phyloP scores from a whole-genome alignment of 2,113 vertebrate genomes.

The Bujurquina vittata region DNA sequence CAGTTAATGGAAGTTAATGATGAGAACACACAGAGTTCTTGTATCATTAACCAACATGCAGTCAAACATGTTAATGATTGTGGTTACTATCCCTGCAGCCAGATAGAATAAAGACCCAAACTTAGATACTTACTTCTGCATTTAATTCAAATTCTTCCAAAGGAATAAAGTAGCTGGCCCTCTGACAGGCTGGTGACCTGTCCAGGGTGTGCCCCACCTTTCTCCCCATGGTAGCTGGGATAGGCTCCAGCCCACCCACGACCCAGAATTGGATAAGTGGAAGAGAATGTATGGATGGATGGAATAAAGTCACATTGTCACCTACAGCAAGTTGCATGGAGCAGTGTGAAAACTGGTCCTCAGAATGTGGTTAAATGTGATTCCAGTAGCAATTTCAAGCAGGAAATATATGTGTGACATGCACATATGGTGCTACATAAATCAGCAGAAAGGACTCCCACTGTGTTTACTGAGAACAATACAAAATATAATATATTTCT shows the following conservation, averaged over 20 bases:
- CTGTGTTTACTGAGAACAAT: not conserved
- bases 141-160: not conserved
- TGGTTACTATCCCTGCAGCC: constrained; percentile 34
- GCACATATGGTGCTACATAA: not conserved
- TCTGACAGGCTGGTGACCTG: too few relatives aligned
- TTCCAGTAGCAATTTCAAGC: not conserved
- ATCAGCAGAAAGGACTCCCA: not conserved
- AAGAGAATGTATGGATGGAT: too few relatives aligned
- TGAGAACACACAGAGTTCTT: constrained; percentile 67
- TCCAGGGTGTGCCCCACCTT: too few relatives aligned
- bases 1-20: constrained; percentile 78
- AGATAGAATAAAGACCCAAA: constrained; percentile 32
- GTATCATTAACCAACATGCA: constrained; percentile 77
- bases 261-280: too few relatives aligned
- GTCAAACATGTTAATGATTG: constrained; percentile 69
- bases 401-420: not conserved
- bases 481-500: not conserved
- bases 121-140: constrained; percentile 2
- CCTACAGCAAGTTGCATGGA: not conserved
- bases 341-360: not conserved
- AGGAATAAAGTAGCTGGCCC: not conserved
- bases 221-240: too few relatives aligned
- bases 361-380: not conserved
- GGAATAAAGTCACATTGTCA: not conserved
- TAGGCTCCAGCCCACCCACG: too few relatives aligned